Base-by-base conservation (phyloP, 2,888 invertebrate genomes). In the Cephus runcator region DNA sequence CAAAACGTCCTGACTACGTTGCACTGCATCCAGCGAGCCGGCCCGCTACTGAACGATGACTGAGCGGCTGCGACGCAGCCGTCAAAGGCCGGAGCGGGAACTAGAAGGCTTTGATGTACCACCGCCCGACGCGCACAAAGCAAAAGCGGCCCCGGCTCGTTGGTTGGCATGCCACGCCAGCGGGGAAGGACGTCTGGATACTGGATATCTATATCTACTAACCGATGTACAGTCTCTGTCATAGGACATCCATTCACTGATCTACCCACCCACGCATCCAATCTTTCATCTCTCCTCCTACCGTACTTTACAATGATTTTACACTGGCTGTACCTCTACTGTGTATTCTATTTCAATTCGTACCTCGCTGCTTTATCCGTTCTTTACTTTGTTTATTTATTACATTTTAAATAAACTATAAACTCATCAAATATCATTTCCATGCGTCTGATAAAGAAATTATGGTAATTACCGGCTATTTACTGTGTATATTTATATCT, bases 71-170 rank as follows among this genome's bases (percentile, higher is more conserved):
- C 89, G 90, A 89, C 89, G 88, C 89, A 88, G 84, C 88, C 90
- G 89, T 90, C 90, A 90, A 91, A 91, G 90, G 90, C 90, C 88
- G 89, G 88, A 88, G 88, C 88, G 89, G 88, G 87, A 89, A 88
- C 90, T 88, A 87, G 88, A 89, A 89, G 88, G 90, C 91, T 91
- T 91, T 91, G 91, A 91, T 90, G 90, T 91, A 88, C 89, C 89
- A 88, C 90, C 90, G 89, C 90, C 87, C 89, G 89, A 87, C 89
- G 90, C 90, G 89, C 90, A 90, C 90, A 89, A 90, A 90, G 90
- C 90, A 87, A 88, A 88, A 89, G 89, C 90, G 87, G 87, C 87
- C 85, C 87, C 88, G 88, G 87, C 86, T 87, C 87, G 87, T 88
- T 89, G 89, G 89, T 86, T 89, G 87, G 88, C 86, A 89, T 85